Conservation (phyloP, 92 coral and sea anemone species). For the Siderastrea radians region DNA sequence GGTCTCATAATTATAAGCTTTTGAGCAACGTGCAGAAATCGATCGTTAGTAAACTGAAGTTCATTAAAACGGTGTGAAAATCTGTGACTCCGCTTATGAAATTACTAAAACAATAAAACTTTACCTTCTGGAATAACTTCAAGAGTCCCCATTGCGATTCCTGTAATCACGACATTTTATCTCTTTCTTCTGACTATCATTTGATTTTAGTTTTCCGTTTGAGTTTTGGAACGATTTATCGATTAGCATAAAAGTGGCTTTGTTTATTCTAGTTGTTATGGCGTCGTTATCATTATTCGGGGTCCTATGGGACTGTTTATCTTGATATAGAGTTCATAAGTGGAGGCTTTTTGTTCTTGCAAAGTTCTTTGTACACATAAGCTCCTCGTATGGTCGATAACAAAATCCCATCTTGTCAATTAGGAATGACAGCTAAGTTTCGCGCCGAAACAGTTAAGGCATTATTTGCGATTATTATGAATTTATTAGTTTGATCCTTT, state of each 20-base stretch:
- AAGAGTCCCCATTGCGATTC: constrained; percentile 26
- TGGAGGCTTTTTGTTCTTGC: constrained; percentile 11
- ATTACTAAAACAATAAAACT: neutral
- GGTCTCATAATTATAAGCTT: no score
- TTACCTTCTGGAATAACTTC: constrained; percentile 56
- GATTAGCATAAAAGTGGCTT: constrained; percentile 48
- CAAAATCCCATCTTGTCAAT: neutral
- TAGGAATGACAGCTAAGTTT: neutral
- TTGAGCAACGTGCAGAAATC: neutral
- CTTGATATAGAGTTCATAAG: neutral
- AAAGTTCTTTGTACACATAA: constrained; percentile 41
- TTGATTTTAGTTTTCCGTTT: neutral
- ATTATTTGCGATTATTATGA: no score
- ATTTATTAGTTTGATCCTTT: no score
- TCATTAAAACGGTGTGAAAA: neutral
- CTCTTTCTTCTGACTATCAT: neutral
- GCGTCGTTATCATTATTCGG: constrained; percentile 29
- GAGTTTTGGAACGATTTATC: neutral
- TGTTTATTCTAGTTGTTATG: constrained; percentile 60
- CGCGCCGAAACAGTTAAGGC: no score
- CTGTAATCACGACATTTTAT: neutral
- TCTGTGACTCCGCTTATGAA: neutral
- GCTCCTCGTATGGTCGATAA: neutral
- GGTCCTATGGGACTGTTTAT: constrained; percentile 47
- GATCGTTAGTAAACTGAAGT: neutral